A percentile compares a stretch with the other conserved stretches of the same genome.
These are phyloP conservation scores for Psettodes erumei DNA, from an alignment of 2,113 vertebrate genomes.

Conservation along the genomic window DNA sequence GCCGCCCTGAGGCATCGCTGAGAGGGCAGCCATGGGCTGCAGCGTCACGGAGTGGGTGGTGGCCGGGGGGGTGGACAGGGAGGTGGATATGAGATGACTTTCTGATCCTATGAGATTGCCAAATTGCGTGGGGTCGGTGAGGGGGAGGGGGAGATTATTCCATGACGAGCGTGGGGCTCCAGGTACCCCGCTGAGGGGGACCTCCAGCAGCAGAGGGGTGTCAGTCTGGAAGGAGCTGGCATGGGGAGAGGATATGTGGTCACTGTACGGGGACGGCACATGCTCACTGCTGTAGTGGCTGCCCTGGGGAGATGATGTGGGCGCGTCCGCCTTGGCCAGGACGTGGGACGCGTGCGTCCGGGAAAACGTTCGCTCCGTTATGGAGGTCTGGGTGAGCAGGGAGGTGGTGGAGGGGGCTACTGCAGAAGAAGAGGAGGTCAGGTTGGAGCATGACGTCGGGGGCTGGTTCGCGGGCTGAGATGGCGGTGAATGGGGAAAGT, in stretches of 20 bases:
- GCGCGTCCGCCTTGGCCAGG: slow-evolving; percentile 90
- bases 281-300: slow-evolving; percentile 98
- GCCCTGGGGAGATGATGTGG: slow-evolving; percentile 91
- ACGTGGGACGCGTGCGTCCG: slow-evolving; percentile 89
- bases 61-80: slow-evolving; percentile 95
- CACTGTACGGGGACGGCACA: slow-evolving; percentile 95
- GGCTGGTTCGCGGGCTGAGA: slow-evolving; percentile 89
- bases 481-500: slow-evolving; percentile 87
- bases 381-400: slow-evolving; percentile 89
- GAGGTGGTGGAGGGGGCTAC: slow-evolving; percentile 79
- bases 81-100: slow-evolving; percentile 96
- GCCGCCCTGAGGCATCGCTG: slow-evolving; percentile 91
- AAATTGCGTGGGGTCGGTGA: slow-evolving; percentile 92
- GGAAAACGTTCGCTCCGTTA: slow-evolving; percentile 92
- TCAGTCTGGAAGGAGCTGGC: slow-evolving; percentile 91
- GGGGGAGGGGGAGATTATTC: slow-evolving; percentile 91
- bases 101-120: slow-evolving; percentile 93
- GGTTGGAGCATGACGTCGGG: slow-evolving; percentile 83
- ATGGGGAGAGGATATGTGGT: slow-evolving; percentile 95
- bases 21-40: slow-evolving; percentile 94
- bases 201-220: slow-evolving; percentile 93
- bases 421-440: slow-evolving; percentile 80
- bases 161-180: slow-evolving; percentile 91
- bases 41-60: slow-evolving; percentile 92
- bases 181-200: slow-evolving; percentile 90